Percentiles rank a stretch among this genome's conserved stretches.
Evolutionary conservation across 2,797 vertebrate species (phyloP).

Genomic region (Buceros bicornis): DNA sequence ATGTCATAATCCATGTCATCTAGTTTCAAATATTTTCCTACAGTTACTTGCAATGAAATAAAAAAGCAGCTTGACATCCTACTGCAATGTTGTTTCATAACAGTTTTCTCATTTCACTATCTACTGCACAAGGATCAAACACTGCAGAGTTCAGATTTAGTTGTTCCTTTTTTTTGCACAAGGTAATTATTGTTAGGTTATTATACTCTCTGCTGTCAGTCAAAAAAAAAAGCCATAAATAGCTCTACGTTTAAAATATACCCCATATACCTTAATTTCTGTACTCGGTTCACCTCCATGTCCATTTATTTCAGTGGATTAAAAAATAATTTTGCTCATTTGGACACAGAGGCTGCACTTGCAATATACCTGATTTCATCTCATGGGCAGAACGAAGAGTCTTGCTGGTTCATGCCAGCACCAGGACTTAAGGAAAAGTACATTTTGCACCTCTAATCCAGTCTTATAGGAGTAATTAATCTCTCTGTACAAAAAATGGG

Average conservation of each 20-base stretch:
- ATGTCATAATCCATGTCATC: background rate
- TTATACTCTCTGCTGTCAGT: background rate
- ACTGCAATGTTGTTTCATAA: background rate
- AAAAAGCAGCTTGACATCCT: background rate
- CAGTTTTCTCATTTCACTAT: background rate
- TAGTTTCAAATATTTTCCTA: conserved; percentile 7
- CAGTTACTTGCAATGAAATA: conserved; percentile 2
- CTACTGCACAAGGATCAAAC: background rate
- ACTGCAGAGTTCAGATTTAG: background rate
- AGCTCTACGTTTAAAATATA: background rate
- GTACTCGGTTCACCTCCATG: background rate
- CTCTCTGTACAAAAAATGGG: background rate
- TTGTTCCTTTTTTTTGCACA: background rate
- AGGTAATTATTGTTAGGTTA: background rate
- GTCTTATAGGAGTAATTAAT: background rate
- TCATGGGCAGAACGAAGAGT: accelerated
- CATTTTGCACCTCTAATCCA: background rate
- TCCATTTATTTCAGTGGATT: background rate
- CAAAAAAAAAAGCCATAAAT: background rate
- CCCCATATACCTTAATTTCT: background rate
- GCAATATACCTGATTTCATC: background rate
- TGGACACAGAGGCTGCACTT: background rate
- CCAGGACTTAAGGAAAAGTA: background rate
- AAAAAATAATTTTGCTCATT: background rate
- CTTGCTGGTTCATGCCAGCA: background rate